Evolutionary conservation across 1,140 invertebrate genomes (phyloP).

Genomic region (Xylocopa sonorina): DNA sequence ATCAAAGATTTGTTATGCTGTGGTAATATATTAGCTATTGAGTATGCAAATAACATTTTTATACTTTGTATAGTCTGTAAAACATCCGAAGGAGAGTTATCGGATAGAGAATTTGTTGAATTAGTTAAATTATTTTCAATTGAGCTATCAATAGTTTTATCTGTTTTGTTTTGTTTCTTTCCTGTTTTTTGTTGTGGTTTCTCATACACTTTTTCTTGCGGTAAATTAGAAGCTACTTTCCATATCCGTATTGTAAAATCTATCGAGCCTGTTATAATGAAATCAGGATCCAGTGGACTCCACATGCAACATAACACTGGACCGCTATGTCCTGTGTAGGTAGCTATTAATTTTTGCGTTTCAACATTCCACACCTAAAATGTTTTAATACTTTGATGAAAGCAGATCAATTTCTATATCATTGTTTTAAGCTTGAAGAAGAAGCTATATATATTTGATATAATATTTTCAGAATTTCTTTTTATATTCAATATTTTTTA

Average conservation of each 20-base stretch:
- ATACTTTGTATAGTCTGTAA: constrained; percentile 70
- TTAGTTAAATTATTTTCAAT: constrained; percentile 9
- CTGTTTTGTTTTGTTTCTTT: constrained; percentile 44
- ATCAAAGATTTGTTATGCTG: not conserved
- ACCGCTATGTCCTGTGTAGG: constrained; percentile 83
- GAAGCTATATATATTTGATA: too few relatives aligned
- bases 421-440: too few relatives aligned
- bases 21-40: not conserved
- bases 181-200: constrained; percentile 61
- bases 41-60: not conserved
- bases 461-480: too few relatives aligned
- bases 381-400: too few relatives aligned
- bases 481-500: too few relatives aligned
- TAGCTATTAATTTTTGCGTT: constrained; percentile 82
- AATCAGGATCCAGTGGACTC: constrained; percentile 85
- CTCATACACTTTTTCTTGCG: constrained; percentile 43
- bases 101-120: not conserved
- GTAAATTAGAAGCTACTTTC: constrained; percentile 78
- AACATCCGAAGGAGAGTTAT: constrained; percentile 11
- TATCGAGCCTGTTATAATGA: constrained; percentile 84
- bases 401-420: too few relatives aligned
- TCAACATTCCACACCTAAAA: constrained; percentile 88
- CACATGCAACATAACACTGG: constrained; percentile 84
- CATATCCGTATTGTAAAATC: constrained; percentile 85
- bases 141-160: not conserved